These are phyloP conservation scores for Spinus olivaceus DNA, from an alignment of 2,797 vertebrate genomes.

Conservation along the genomic window DNA sequence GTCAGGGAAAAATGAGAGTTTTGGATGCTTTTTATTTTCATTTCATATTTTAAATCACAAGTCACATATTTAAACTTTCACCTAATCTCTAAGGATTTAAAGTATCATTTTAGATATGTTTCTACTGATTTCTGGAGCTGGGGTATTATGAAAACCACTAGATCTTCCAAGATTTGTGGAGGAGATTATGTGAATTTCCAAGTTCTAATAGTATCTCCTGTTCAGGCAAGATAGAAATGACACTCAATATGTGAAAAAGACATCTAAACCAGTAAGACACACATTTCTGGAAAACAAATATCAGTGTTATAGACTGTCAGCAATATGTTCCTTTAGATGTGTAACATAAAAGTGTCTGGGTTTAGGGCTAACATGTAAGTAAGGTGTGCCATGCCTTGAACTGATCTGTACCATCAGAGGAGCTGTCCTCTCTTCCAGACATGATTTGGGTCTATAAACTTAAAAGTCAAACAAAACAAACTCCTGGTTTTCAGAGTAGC, in stretches of 20 bases:
- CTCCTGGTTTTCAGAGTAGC: not conserved
- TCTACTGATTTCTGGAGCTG: not conserved
- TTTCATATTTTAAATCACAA: not conserved
- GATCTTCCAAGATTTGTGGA: not conserved
- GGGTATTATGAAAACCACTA: not conserved
- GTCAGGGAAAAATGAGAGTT: accelerated
- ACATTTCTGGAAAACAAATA: not conserved
- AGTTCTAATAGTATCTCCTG: not conserved
- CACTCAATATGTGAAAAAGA: not conserved
- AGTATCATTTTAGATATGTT: not conserved
- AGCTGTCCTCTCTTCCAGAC: not conserved
- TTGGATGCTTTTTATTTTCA: not conserved
- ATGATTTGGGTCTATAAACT: not conserved
- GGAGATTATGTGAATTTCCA: not conserved
- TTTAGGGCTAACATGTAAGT: not conserved
- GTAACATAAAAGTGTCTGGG: accelerated
- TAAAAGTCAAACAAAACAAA: not conserved
- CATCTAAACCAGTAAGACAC: not conserved
- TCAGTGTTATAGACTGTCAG: not conserved
- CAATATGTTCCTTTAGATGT: not conserved
- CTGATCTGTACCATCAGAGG: not conserved
- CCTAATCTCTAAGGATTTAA: not conserved
- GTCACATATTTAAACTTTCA: not conserved
- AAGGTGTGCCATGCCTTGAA: not conserved
- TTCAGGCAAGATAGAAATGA: not conserved